Evolutionary conservation across 2,797 vertebrate species (phyloP).

Genomic region (Pteronotus mesoamericanus): DNA sequence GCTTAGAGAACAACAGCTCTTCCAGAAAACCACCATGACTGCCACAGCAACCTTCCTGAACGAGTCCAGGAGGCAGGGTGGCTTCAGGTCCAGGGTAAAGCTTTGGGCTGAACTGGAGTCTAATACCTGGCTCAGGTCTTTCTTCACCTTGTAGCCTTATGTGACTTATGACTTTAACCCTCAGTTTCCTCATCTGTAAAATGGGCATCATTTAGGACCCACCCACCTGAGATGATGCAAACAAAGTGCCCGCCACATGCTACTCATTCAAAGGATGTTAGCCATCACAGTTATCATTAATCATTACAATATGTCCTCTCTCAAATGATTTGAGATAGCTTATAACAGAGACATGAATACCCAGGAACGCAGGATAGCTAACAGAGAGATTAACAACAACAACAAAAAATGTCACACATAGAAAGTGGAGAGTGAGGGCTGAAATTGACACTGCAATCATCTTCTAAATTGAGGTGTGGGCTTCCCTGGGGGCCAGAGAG

Average conservation of each 20-base stretch:
- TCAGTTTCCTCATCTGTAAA: conserved; percentile 3
- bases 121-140: background rate
- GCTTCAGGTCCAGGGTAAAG: background rate
- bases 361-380: background rate
- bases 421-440: background rate
- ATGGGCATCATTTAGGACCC: background rate
- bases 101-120: background rate
- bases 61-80: background rate
- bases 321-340: background rate
- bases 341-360: background rate
- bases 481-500: background rate
- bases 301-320: background rate
- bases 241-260: background rate
- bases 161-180: background rate
- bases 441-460: background rate
- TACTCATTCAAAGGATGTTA: background rate
- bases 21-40: background rate
- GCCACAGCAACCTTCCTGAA: background rate
- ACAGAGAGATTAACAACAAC: background rate
- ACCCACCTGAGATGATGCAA: background rate
- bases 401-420: background rate
- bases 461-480: background rate
- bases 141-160: background rate
- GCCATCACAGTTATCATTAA: background rate
- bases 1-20: background rate